A percentile compares a stretch with the other conserved stretches of the same genome.
These are phyloP conservation scores for Arge pagana DNA, from an alignment of 2,888 invertebrate genomes.

Conservation along the genomic window DNA sequence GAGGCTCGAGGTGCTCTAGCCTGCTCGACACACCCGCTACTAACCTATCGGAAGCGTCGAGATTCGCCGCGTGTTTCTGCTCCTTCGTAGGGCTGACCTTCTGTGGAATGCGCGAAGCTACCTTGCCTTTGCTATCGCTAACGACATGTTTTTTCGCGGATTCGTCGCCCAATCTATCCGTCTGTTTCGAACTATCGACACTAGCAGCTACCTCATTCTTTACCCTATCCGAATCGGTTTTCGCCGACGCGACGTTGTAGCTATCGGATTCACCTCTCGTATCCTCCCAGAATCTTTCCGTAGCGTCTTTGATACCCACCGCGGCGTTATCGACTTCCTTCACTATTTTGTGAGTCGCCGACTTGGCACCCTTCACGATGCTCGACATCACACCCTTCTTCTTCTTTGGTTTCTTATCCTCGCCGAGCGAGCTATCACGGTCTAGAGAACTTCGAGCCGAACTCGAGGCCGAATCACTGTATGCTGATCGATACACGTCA, in stretches of 20 bases:
- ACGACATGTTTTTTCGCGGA: conserved; percentile 26
- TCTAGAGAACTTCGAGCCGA: conserved; percentile 30
- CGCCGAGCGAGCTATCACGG: conserved; percentile 29
- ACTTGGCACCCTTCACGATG: conserved; percentile 41
- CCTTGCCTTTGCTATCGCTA: conserved; percentile 20
- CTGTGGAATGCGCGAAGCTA: conserved; percentile 48
- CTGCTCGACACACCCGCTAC: conserved; percentile 42
- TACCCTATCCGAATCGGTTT: conserved; percentile 28
- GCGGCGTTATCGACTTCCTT: conserved; percentile 40
- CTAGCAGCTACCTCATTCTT: conserved; percentile 31
- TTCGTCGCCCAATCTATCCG: conserved; percentile 26
- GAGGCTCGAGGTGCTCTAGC: conserved; percentile 56
- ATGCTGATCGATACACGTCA: neutral
- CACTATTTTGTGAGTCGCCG: conserved; percentile 37
- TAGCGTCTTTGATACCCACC: conserved; percentile 36
- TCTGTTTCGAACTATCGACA: conserved; percentile 3
- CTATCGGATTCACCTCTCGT: conserved; percentile 41
- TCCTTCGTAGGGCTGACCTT: conserved; percentile 40
- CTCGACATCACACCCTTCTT: conserved; percentile 38
- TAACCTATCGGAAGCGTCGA: conserved; percentile 35
- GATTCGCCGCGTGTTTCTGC: conserved; percentile 22
- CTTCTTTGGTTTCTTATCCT: conserved; percentile 36
- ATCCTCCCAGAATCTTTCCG: conserved; percentile 39
- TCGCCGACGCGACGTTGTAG: conserved; percentile 41
- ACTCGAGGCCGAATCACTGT: conserved; percentile 25